phyloP scores from a whole-genome alignment of 2,797 vertebrate genomes.

The Lutjanus argentimaculatus region DNA sequence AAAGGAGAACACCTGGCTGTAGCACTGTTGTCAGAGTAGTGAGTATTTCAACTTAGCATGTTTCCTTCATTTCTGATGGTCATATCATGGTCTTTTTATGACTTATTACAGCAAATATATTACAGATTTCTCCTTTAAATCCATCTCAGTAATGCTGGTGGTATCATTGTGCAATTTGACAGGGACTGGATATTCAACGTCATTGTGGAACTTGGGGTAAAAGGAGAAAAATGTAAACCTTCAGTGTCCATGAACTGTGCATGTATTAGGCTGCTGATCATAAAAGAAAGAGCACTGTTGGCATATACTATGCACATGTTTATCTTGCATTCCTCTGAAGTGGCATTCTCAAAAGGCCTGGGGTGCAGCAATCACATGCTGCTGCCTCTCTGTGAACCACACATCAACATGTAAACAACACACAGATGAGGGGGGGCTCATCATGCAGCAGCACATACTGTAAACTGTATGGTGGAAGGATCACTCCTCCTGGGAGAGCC shows the following conservation, averaged over 20 bases:
- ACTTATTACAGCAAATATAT: no score
- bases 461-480: slow-evolving; percentile 11
- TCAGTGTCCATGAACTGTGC: slow-evolving; percentile 27
- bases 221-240: slow-evolving; percentile 4
- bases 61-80: no score
- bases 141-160: background rate
- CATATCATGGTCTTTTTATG: no score
- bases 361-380: slow-evolving; percentile 47
- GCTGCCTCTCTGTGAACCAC: slow-evolving; percentile 42
- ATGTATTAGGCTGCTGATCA: slow-evolving; percentile 9
- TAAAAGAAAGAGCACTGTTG: slow-evolving; percentile 24
- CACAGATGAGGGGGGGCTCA: slow-evolving; percentile 29
- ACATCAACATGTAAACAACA: slow-evolving; percentile 68
- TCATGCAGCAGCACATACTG: slow-evolving; percentile 18
- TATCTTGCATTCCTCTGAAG: slow-evolving; percentile 57
- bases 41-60: no score
- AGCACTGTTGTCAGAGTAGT: no score
- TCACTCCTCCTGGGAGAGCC: slow-evolving; percentile 44
- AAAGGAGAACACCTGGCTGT: no score
- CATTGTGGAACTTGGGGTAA: background rate
- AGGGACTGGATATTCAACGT: slow-evolving; percentile 4
- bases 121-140: background rate
- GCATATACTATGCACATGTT: slow-evolving; percentile 34
- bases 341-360: slow-evolving; percentile 39
- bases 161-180: background rate